Percentiles rank a stretch among this genome's conserved stretches.
Evolutionary conservation across 2,113 vertebrate genomes (phyloP).

Genomic region (Psilopsiagon aymara): DNA sequence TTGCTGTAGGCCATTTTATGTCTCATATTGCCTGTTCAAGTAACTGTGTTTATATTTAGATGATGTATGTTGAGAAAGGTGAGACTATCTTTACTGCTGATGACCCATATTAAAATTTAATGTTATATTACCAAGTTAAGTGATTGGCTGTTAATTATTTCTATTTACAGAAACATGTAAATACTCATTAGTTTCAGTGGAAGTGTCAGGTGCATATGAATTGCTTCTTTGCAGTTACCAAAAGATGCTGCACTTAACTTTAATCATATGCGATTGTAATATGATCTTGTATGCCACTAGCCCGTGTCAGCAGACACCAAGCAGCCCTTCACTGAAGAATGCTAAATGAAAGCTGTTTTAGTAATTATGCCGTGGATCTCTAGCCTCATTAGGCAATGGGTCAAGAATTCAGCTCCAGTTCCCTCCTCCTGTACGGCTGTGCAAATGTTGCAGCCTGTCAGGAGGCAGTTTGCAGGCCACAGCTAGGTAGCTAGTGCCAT

Average conservation of each 20-base stretch:
- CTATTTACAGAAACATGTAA: conserved; percentile 50
- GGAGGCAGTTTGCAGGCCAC: neutral
- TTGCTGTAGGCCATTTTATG: neutral
- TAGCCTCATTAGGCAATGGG: conserved; percentile 14
- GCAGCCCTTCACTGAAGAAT: conserved; percentile 28
- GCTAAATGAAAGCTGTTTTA: conserved; percentile 20
- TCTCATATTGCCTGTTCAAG: conserved; percentile 31
- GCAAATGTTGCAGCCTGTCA: neutral
- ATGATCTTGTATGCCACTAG: neutral
- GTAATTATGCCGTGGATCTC: neutral
- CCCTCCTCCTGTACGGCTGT: neutral
- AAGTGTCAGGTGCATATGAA: neutral
- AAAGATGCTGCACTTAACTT: conserved; percentile 5
- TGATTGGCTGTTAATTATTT: conserved; percentile 35
- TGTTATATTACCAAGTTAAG: conserved; percentile 45
- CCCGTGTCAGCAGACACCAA: conserved; percentile 25
- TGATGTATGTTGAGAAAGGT: conserved; percentile 58
- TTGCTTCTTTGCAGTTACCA: neutral
- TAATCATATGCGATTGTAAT: neutral
- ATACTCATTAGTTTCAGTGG: neutral
- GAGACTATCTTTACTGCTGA: conserved; percentile 8
- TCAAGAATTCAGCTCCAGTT: neutral
- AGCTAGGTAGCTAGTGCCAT: neutral
- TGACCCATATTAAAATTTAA: conserved; percentile 66
- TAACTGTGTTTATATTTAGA: conserved; percentile 67